Conservation (phyloP, 64 coral and sea anemone genomes). For the Montipora efflorescens region DNA sequence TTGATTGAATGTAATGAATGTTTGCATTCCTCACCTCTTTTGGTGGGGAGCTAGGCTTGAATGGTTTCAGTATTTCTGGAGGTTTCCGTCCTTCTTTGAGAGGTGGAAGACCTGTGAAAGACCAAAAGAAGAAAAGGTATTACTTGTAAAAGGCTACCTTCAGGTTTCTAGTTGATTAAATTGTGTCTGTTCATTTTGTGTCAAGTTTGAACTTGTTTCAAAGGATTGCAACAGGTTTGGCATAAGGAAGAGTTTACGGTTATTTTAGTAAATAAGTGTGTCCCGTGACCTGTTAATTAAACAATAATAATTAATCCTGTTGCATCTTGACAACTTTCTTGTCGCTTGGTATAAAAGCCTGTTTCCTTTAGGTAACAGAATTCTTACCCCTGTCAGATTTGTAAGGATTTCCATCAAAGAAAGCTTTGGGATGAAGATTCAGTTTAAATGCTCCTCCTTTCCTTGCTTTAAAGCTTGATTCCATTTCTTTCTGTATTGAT, state of each 20-base stretch:
- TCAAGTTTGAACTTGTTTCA: not conserved
- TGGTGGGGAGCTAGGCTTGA: conserved; percentile 91
- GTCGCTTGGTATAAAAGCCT: too few species aligned
- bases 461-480: conserved; percentile 79
- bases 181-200: not conserved
- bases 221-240: too few species aligned
- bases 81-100: conserved; percentile 73
- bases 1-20: not conserved
- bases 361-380: not conserved
- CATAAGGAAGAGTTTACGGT: too few species aligned
- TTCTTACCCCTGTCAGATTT: conserved; percentile 91
- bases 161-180: not conserved
- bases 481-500: conserved; percentile 70
- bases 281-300: too few species aligned
- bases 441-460: conserved; percentile 92
- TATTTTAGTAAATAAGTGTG: too few species aligned
- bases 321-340: too few species aligned
- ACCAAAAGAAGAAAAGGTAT: not conserved
- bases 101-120: conserved; percentile 81
- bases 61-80: conserved; percentile 76
- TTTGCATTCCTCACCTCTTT: conserved; percentile 77
- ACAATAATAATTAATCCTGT: too few species aligned
- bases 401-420: conserved; percentile 98
- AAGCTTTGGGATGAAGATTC: conserved; percentile 90
- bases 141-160: not conserved